Percentiles rank a stretch among this genome's conserved stretches.
These are phyloP conservation scores for Noturus placidus DNA, from an alignment of 2,113 vertebrate genomes.

Conservation along the genomic window DNA sequence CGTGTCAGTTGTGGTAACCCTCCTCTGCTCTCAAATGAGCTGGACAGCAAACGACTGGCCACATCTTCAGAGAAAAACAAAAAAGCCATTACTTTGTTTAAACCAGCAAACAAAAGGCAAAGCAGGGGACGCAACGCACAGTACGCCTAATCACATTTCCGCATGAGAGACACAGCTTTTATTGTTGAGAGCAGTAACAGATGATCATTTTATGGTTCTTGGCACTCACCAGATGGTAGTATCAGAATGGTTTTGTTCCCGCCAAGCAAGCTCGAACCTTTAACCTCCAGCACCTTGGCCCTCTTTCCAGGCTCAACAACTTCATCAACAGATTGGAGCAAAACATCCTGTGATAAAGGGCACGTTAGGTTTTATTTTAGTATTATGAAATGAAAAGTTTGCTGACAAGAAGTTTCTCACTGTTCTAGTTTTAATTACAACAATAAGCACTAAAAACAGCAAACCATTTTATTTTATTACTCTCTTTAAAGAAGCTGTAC, in stretches of 20 bases:
- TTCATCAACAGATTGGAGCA: slow-evolving; percentile 70
- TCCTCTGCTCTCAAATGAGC: slow-evolving; percentile 79
- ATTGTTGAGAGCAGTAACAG: not conserved
- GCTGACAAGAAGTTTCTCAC: not conserved
- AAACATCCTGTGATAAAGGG: slow-evolving; percentile 71
- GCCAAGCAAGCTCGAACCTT: slow-evolving; percentile 71
- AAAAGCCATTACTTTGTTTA: not conserved
- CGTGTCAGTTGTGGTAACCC: slow-evolving; percentile 89
- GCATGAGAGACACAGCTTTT: not conserved
- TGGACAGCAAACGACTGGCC: slow-evolving; percentile 88
- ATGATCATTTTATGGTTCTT: too few relatives aligned
- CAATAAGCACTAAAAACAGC: not conserved
- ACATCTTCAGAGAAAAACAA: slow-evolving; percentile 73
- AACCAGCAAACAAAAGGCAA: not conserved
- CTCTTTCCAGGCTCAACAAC: slow-evolving; percentile 82
- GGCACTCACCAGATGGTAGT: slow-evolving; percentile 85
- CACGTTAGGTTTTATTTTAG: not conserved
- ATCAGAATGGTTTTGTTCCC: slow-evolving; percentile 84
- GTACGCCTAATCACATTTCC: not conserved
- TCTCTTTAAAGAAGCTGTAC: not conserved
- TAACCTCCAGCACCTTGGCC: slow-evolving; percentile 79
- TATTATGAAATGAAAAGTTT: not conserved
- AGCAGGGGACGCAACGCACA: not conserved
- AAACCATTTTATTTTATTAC: not conserved
- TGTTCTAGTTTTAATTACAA: not conserved